phyloP scores from a whole-genome alignment of 2,797 vertebrate genomes.

The Platalea minor region DNA sequence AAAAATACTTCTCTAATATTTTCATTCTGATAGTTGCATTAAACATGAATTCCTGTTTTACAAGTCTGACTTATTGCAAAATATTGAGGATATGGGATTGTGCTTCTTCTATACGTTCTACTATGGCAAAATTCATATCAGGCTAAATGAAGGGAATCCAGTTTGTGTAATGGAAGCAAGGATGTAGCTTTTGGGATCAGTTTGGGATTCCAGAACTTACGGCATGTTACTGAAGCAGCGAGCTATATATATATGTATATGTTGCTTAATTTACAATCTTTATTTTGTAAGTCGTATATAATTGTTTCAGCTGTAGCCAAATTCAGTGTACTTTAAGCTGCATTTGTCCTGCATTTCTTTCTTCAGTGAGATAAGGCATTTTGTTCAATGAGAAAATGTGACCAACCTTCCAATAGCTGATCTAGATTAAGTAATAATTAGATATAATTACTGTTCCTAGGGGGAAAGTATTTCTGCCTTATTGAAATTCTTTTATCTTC shows the following conservation, averaged over 20 bases:
- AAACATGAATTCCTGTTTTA: background rate
- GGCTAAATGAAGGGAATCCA: background rate
- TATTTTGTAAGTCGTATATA: background rate
- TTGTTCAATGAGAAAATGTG: background rate
- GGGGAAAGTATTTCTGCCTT: constrained; percentile 25
- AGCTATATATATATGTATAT: background rate
- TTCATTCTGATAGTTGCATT: background rate
- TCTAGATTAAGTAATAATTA: constrained; percentile 61
- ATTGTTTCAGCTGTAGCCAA: background rate
- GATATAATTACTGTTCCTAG: constrained; percentile 45
- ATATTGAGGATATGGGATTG: background rate
- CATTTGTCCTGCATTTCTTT: background rate
- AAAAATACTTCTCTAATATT: background rate
- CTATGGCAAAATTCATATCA: background rate
- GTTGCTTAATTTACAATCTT: background rate
- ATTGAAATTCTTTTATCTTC: constrained; percentile 57
- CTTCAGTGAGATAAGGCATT: background rate
- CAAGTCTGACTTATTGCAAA: background rate
- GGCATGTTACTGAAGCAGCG: background rate
- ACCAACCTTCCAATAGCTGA: constrained; percentile 35
- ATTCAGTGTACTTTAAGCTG: background rate
- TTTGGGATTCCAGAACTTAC: background rate
- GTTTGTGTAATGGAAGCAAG: background rate
- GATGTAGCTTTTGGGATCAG: background rate
- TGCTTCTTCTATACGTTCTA: background rate